Evolutionary conservation across 2,113 vertebrate species (phyloP).

Genomic region (Gracilinanus agilis): DNA sequence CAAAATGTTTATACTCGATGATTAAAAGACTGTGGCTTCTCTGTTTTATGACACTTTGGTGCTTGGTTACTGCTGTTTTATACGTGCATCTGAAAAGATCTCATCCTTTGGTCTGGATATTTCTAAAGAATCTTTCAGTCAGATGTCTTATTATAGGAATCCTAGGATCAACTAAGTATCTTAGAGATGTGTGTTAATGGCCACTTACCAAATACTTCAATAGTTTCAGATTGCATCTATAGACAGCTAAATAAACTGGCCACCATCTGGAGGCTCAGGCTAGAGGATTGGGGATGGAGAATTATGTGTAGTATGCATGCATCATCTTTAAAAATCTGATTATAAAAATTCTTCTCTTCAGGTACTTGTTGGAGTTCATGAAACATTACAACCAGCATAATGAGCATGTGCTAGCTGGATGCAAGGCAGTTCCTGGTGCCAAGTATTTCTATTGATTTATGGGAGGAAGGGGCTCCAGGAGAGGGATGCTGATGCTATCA

Average conservation of each 20-base stretch:
- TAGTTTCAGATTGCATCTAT: constrained; percentile 31
- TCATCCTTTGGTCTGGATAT: neutral
- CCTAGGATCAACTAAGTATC: neutral
- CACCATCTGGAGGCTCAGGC: constrained; percentile 7
- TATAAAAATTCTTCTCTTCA: constrained; percentile 63
- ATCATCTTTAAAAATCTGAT: constrained; percentile 44
- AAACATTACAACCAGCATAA: constrained; percentile 78
- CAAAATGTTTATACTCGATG: neutral
- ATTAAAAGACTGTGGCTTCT: constrained; percentile 41
- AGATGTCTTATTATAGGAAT: neutral
- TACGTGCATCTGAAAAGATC: neutral
- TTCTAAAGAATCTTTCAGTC: constrained; percentile 10
- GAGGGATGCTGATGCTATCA: constrained; percentile 86
- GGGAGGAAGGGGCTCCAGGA: constrained; percentile 81
- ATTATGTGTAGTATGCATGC: neutral
- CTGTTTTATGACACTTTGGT: constrained; percentile 11
- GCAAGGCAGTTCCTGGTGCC: constrained; percentile 77
- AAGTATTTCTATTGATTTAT: constrained; percentile 85
- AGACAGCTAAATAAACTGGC: constrained; percentile 9
- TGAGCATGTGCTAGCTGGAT: constrained; percentile 79
- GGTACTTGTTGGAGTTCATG: constrained; percentile 76
- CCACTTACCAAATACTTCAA: neutral
- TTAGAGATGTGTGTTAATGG: constrained; percentile 27
- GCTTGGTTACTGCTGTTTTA: constrained; percentile 10
- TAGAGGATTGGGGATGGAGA: constrained; percentile 10